Conservation (phyloP, 2,113 vertebrate genomes). For the Dasyornis broadbenti region DNA sequence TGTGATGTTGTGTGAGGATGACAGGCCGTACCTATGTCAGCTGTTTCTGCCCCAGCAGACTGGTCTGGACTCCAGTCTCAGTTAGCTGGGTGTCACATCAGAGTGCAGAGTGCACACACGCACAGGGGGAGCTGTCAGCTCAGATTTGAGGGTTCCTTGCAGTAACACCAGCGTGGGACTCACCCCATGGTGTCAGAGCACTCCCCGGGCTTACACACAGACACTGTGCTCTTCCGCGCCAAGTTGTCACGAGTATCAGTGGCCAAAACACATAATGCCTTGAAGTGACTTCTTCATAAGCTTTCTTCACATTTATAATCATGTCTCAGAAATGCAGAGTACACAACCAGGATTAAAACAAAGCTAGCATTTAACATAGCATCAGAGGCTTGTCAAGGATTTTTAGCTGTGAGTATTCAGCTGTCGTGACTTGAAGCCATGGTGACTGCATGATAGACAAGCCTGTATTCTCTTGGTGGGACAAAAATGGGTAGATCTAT, state of each 20-base stretch:
- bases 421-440: neutral
- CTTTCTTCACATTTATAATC: neutral
- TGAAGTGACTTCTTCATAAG: neutral
- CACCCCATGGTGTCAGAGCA: neutral
- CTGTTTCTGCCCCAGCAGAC: neutral
- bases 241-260: rapidly evolving
- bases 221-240: neutral
- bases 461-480: neutral
- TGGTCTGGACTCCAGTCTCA: neutral
- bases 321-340: neutral
- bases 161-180: neutral
- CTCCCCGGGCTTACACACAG: neutral
- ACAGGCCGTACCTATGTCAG: neutral
- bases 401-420: neutral
- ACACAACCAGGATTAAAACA: neutral
- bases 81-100: neutral
- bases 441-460: neutral
- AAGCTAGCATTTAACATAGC: neutral
- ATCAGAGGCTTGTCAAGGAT: neutral
- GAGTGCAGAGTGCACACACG: neutral
- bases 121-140: neutral
- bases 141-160: neutral
- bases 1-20: neutral
- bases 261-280: neutral
- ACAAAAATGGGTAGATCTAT: neutral